A percentile compares a stretch with the other conserved stretches of the same genome.
Conservation (phyloP, 2,113 vertebrate species). For the Pygathrix nemaeus region DNA sequence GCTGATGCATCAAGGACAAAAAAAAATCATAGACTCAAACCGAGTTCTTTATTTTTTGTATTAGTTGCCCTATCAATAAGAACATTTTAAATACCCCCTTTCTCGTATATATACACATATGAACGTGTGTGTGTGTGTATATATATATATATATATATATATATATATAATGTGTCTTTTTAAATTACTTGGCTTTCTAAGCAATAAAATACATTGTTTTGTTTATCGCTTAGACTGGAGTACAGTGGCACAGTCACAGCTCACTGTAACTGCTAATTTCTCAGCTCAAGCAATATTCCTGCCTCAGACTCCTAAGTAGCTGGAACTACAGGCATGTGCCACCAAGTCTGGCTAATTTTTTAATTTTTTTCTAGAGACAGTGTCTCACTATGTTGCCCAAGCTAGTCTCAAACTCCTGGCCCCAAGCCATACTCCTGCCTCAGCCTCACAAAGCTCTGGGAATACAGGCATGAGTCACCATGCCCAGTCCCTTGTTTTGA, state of each 20-base stretch:
- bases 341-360: too few relatives aligned
- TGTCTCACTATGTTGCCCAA: too few relatives aligned
- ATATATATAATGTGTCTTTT: neutral
- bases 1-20: neutral
- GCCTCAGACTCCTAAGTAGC: too few relatives aligned
- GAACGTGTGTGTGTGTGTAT: neutral
- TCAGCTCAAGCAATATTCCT: too few relatives aligned
- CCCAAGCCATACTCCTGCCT: too few relatives aligned
- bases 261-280: too few relatives aligned
- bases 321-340: too few relatives aligned
- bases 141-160: neutral
- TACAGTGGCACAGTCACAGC: too few relatives aligned
- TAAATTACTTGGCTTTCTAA: neutral
- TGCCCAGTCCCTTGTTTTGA: neutral
- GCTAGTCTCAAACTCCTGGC: too few relatives aligned
- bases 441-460: too few relatives aligned
- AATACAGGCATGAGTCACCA: too few relatives aligned
- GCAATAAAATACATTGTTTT: neutral
- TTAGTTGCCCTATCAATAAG: neutral
- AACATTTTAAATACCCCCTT: neutral
- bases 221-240: neutral
- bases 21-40: neutral
- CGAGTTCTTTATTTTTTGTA: neutral
- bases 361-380: too few relatives aligned
- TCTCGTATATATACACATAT: neutral